A percentile compares a stretch with the other conserved stretches of the same genome.
Conservation (phyloP, 1,140 invertebrate species). For the Drosophila pseudoananassae region DNA sequence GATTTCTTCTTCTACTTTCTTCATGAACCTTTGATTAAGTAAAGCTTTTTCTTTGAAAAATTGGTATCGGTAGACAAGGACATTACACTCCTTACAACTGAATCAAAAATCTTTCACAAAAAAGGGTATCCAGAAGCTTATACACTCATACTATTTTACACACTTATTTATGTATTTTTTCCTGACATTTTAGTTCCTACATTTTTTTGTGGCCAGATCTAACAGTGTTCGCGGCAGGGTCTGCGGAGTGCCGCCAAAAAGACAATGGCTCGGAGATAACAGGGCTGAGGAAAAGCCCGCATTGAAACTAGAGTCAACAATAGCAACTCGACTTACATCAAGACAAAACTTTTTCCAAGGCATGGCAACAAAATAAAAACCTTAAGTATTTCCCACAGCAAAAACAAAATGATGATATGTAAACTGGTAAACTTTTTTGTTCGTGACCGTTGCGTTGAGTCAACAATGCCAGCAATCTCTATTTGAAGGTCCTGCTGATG, state of each 20-base stretch:
- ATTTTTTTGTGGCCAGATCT: constrained; percentile 49
- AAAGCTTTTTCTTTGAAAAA: too few species aligned
- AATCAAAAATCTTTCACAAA: not conserved
- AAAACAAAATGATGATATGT: constrained; percentile 38
- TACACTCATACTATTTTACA: not conserved
- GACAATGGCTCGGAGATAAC: constrained; percentile 67
- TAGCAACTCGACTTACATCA: constrained; percentile 50
- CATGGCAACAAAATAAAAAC: constrained; percentile 74
- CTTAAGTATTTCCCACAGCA: constrained; percentile 61
- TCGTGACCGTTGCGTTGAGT: constrained; percentile 4
- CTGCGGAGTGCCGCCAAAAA: constrained; percentile 51
- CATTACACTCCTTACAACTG: too few species aligned
- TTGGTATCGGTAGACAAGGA: too few species aligned
- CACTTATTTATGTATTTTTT: constrained; percentile 28
- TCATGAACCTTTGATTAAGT: too few species aligned
- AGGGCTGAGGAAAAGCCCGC: constrained; percentile 54
- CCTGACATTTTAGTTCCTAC: constrained; percentile 17
- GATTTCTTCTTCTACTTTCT: too few species aligned
- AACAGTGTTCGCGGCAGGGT: constrained; percentile 31
- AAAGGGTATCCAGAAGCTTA: constrained; percentile 10
- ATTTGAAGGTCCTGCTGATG: constrained; percentile 6
- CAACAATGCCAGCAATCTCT: constrained; percentile 5
- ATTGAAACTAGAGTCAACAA: constrained; percentile 45
- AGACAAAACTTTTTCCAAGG: constrained; percentile 53
- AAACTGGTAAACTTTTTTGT: constrained; percentile 28